Conservation (phyloP, 1,140 invertebrate species). For the Drosophila bipectinata region DNA sequence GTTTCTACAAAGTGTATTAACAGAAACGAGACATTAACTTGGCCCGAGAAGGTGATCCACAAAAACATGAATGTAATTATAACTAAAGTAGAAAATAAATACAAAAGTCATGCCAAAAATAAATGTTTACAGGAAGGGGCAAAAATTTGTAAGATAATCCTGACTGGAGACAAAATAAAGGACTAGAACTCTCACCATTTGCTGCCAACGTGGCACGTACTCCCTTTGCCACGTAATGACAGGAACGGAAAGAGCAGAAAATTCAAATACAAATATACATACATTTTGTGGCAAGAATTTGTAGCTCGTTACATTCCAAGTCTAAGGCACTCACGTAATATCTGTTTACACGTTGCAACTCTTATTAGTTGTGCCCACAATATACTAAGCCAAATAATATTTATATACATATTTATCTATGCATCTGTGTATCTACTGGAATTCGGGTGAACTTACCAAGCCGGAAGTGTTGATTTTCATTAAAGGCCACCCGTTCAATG, state of each 20-base stretch:
- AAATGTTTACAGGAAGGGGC: too few relatives aligned
- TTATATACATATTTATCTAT: not conserved
- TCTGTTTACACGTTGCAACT: constrained; percentile 27
- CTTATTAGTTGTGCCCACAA: constrained; percentile 41
- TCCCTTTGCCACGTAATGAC: constrained; percentile 59
- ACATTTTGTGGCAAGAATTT: constrained; percentile 73
- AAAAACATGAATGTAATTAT: not conserved
- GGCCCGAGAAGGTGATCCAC: not conserved
- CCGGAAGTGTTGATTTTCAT: constrained; percentile 69
- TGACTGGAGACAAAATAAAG: not conserved
- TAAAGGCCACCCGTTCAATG: constrained; percentile 64
- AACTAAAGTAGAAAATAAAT: not conserved
- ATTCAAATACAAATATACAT: constrained; percentile 79
- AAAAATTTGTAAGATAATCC: constrained; percentile 4
- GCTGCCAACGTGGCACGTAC: constrained; percentile 64
- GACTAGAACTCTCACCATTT: not conserved
- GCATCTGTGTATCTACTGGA: constrained; percentile 11
- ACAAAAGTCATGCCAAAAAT: too few relatives aligned
- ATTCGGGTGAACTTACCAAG: constrained; percentile 22
- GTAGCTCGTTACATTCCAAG: constrained; percentile 66
- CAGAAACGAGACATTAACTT: not conserved
- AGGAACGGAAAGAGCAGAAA: constrained; percentile 43
- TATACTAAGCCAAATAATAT: not conserved
- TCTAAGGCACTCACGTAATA: constrained; percentile 31
- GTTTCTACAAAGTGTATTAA: not conserved